Evolutionary conservation across 2,797 vertebrate genomes (phyloP).

Genomic region (Hemibagrus guttatus): DNA sequence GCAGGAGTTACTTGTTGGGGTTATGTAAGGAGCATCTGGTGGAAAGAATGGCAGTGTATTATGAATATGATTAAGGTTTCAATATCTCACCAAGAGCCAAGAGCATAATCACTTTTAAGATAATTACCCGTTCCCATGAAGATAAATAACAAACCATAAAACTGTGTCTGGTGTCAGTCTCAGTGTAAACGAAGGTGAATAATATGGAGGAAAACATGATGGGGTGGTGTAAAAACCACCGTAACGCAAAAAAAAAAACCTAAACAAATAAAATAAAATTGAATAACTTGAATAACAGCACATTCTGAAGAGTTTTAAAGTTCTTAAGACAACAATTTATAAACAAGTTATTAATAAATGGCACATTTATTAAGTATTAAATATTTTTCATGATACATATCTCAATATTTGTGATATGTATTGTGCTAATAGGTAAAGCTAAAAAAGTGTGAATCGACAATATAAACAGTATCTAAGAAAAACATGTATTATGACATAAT

Average conservation of each 20-base stretch:
- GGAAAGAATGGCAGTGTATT: background rate
- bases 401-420: no score
- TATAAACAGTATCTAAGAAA: no score
- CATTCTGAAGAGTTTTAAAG: background rate
- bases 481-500: no score
- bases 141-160: background rate
- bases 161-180: background rate
- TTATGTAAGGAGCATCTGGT: conserved; percentile 31
- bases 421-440: background rate
- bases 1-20: conserved; percentile 11
- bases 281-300: background rate
- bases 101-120: background rate
- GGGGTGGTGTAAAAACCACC: background rate
- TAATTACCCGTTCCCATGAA: background rate
- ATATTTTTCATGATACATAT: background rate
- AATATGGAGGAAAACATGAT: no score
- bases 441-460: background rate
- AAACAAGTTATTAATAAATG: background rate
- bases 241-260: no score
- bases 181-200: no score
- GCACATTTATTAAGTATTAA: background rate
- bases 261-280: no score
- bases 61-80: background rate
- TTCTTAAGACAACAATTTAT: background rate
- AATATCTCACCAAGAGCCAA: background rate